phyloP scores from a whole-genome alignment of 1,140 invertebrate genomes.

The Cepaea nemoralis region DNA sequence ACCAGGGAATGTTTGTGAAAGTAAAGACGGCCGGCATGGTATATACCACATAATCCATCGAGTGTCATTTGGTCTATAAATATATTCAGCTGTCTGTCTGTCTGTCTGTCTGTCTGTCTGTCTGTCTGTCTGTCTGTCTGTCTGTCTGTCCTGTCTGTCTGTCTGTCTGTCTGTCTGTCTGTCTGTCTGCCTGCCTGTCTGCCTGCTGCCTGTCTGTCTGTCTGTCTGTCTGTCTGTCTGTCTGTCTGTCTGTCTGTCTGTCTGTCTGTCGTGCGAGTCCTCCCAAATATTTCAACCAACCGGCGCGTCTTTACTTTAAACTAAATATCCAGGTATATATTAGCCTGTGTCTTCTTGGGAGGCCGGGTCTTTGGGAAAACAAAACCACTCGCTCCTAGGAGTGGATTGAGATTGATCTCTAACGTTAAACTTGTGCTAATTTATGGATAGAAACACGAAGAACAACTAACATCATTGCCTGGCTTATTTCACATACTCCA shows the following conservation, averaged over 20 bases:
- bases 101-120: conserved; percentile 20
- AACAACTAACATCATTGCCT: no score
- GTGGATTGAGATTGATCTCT: background rate
- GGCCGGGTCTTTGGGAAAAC: background rate
- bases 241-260: conserved; percentile 1
- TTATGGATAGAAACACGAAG: no score
- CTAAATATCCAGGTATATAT: conserved; percentile 24
- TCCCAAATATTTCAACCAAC: conserved; percentile 7
- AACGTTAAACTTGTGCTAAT: no score
- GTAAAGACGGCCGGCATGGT: no score
- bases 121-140: background rate
- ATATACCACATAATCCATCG: no score
- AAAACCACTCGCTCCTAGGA: background rate
- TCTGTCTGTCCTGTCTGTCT: no score
- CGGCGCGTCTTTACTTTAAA: background rate
- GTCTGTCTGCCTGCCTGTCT: no score
- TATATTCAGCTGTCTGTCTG: background rate
- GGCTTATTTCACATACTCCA: no score
- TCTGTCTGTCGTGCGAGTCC: conserved; percentile 2
- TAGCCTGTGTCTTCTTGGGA: background rate
- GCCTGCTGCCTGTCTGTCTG: no score
- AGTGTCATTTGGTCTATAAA: background rate
- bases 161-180: no score
- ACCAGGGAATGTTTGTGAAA: no score
- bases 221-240: background rate